A percentile compares a stretch with the other conserved stretches of the same genome.
Evolutionary conservation across 2,113 vertebrate species (phyloP).

Genomic region (Hemichromis elongatus): DNA sequence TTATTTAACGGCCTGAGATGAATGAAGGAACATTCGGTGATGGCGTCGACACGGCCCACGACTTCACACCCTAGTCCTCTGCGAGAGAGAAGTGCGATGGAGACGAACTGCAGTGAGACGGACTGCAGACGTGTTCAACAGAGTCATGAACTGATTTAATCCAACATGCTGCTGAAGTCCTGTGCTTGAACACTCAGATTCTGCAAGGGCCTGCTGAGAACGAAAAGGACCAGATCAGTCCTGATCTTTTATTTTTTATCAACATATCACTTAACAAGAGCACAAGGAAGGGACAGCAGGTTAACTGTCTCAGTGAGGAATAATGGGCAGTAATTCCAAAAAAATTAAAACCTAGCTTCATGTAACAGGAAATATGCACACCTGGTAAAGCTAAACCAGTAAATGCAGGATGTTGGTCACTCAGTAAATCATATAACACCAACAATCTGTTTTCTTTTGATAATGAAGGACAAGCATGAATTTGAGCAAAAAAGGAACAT

Average conservation of each 20-base stretch:
- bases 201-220: background rate
- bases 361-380: background rate
- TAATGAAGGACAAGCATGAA: background rate
- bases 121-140: background rate
- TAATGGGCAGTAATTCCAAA: too few relatives aligned
- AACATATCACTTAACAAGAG: background rate
- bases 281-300: background rate
- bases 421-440: background rate
- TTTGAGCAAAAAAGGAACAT: background rate
- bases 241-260: background rate
- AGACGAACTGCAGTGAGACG: background rate
- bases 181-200: background rate
- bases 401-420: background rate
- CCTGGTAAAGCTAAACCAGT: background rate
- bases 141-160: background rate
- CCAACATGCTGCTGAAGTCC: background rate
- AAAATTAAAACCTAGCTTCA: background rate
- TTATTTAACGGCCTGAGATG: slow-evolving; percentile 13
- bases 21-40: slow-evolving; percentile 32
- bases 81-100: slow-evolving; percentile 18
- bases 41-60: background rate
- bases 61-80: slow-evolving; percentile 34
- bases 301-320: background rate
- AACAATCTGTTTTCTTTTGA: too few relatives aligned
- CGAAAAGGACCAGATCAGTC: background rate